phyloP scores from a whole-genome alignment of 2,888 invertebrate genomes.

The Drosophila cyrtoloma region DNA sequence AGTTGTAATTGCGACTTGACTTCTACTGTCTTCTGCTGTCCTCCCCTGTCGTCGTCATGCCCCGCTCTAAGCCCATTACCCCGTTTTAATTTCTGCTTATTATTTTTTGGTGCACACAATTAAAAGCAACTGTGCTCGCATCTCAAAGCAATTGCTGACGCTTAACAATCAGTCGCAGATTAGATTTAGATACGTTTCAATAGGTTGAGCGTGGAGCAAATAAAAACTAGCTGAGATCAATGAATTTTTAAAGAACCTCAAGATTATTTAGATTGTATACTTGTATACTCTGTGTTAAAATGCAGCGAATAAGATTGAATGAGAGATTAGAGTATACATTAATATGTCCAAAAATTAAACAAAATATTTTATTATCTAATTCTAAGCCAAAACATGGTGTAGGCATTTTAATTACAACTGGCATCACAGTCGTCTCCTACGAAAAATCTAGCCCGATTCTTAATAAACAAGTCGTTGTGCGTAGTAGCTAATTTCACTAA shows the following conservation, averaged over 20 bases:
- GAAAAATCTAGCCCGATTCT: background rate
- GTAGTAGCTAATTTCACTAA: slow-evolving; percentile 41
- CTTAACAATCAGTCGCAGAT: slow-evolving; percentile 2
- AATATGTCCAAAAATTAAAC: background rate
- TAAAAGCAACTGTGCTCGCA: slow-evolving; percentile 65
- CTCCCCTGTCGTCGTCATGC: slow-evolving; percentile 21
- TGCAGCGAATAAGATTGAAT: background rate
- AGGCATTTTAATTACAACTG: background rate
- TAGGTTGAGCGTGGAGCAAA: background rate
- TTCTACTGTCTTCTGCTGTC: slow-evolving; percentile 31
- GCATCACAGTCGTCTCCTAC: background rate
- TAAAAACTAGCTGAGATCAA: background rate
- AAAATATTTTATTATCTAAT: background rate
- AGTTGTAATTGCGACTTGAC: slow-evolving; percentile 67
- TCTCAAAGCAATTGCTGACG: slow-evolving; percentile 7
- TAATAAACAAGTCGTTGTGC: slow-evolving; percentile 10
- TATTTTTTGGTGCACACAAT: slow-evolving; percentile 58
- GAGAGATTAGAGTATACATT: background rate
- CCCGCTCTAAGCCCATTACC: slow-evolving; percentile 29
- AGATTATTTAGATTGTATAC: background rate
- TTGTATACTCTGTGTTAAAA: background rate
- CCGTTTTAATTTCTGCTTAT: slow-evolving; percentile 51
- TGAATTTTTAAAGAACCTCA: background rate
- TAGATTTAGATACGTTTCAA: slow-evolving; percentile 11
- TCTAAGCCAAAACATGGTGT: background rate